phyloP scores from a whole-genome alignment of 2,888 invertebrate species.

The Drosophila suboccidentalis region DNA sequence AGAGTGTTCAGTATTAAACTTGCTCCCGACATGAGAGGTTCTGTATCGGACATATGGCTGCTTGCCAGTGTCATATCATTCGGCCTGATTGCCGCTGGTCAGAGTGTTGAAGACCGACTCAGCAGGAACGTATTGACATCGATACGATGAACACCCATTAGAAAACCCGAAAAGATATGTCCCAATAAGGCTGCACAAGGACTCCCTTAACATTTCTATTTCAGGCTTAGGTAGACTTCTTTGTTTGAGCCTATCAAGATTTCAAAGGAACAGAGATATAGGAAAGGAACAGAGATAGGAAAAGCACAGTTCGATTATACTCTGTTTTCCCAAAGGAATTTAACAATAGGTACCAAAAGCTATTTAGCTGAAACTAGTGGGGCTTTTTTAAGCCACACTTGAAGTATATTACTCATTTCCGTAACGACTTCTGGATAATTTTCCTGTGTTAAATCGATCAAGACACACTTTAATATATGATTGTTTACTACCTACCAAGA shows the following conservation, averaged over 20 bases:
- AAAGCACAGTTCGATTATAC: no score
- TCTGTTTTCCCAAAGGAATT: background rate
- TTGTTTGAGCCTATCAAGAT: background rate
- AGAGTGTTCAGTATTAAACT: background rate
- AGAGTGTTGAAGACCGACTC: conserved; percentile 71
- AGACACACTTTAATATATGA: conserved; percentile 22
- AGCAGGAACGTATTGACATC: conserved; percentile 86
- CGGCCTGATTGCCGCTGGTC: conserved; percentile 29
- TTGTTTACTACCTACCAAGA: conserved; percentile 38
- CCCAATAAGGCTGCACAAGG: no score
- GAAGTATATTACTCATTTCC: conserved; percentile 23
- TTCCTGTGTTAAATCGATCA: conserved; percentile 29
- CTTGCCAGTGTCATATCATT: conserved; percentile 30
- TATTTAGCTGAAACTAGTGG: background rate
- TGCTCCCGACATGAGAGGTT: conserved; percentile 50
- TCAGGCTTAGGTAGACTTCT: background rate
- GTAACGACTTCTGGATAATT: conserved; percentile 15
- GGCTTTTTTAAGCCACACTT: background rate
- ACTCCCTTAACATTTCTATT: no score
- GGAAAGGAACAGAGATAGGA: background rate
- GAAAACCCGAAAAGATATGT: no score
- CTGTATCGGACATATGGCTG: conserved; percentile 11
- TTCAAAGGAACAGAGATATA: background rate
- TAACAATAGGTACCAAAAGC: background rate
- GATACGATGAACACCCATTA: no score